Evolutionary conservation across 2,113 vertebrate genomes (phyloP).

Genomic region (Plecturocebus donacophilus): DNA sequence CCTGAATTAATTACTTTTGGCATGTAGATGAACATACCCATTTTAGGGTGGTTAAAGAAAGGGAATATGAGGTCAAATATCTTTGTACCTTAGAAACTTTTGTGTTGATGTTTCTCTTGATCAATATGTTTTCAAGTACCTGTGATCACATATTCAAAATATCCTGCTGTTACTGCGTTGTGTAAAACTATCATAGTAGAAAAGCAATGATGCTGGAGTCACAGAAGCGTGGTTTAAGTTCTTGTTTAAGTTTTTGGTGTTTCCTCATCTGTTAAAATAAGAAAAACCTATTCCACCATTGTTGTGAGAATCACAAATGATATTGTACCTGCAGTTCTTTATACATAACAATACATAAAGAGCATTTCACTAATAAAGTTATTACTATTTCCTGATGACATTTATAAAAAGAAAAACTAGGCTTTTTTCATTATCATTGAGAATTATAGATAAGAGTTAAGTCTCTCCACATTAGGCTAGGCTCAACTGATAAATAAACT

Average conservation of each 20-base stretch:
- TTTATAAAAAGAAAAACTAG: slow-evolving; percentile 21
- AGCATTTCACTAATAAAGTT: not conserved
- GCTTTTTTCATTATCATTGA: not conserved
- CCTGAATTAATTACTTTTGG: not conserved
- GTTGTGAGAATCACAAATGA: not conserved
- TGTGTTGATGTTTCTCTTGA: not conserved
- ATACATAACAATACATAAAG: no score
- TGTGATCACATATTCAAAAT: not conserved
- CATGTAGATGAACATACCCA: not conserved
- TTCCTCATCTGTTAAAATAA: not conserved
- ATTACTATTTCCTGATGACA: not conserved
- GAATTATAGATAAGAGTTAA: not conserved
- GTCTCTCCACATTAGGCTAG: not conserved
- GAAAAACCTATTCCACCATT: not conserved
- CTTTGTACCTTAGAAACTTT: not conserved
- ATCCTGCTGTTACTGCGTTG: not conserved
- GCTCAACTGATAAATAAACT: not conserved
- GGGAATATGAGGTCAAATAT: not conserved
- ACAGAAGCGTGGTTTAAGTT: not conserved
- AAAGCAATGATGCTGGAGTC: not conserved
- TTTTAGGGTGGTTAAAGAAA: rapidly evolving
- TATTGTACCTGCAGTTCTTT: not conserved
- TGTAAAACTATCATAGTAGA: not conserved
- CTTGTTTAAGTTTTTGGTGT: not conserved
- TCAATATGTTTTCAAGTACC: not conserved